These are phyloP conservation scores for Cichlasoma orientale DNA, from an alignment of 2,797 vertebrate genomes.

Conservation along the genomic window DNA sequence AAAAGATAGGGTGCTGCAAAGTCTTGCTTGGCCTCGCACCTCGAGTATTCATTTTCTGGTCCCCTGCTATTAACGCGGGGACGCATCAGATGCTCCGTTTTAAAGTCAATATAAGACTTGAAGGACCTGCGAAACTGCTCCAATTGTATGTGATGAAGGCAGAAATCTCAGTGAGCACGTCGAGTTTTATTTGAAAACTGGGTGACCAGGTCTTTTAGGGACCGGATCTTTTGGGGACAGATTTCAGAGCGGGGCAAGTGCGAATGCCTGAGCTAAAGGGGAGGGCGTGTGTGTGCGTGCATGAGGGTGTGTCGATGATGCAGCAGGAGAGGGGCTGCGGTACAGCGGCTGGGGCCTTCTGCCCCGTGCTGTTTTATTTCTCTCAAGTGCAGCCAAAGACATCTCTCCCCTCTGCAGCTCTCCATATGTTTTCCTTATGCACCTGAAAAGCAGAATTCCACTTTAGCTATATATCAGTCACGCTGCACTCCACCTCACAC, in stretches of 20 bases:
- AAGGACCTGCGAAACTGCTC: background rate
- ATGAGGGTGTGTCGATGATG: conserved; percentile 20
- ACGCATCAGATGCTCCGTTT: background rate
- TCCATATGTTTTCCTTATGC: conserved; percentile 61
- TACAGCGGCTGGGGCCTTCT: background rate
- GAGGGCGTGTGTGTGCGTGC: background rate
- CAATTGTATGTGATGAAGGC: background rate
- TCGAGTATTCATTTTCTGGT: background rate
- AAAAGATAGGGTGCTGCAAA: background rate
- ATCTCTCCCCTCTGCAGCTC: conserved; percentile 49
- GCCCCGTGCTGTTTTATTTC: conserved; percentile 48
- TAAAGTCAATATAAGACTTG: background rate
- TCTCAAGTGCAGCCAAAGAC: conserved; percentile 58
- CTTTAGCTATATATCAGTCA: conserved; percentile 27
- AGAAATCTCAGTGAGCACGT: background rate
- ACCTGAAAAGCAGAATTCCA: conserved; percentile 43
- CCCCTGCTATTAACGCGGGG: background rate
- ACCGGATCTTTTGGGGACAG: background rate
- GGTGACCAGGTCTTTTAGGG: background rate
- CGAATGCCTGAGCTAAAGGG: background rate
- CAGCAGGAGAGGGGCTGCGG: conserved; percentile 36
- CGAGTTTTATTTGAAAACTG: background rate
- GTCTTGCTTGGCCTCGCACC: background rate
- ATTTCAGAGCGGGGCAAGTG: background rate
- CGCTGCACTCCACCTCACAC: conserved; percentile 20